Percentiles rank a stretch among this genome's conserved stretches.
Evolutionary conservation across 2,888 invertebrate genomes (phyloP).

Genomic region (Ectropis crepuscularia): DNA sequence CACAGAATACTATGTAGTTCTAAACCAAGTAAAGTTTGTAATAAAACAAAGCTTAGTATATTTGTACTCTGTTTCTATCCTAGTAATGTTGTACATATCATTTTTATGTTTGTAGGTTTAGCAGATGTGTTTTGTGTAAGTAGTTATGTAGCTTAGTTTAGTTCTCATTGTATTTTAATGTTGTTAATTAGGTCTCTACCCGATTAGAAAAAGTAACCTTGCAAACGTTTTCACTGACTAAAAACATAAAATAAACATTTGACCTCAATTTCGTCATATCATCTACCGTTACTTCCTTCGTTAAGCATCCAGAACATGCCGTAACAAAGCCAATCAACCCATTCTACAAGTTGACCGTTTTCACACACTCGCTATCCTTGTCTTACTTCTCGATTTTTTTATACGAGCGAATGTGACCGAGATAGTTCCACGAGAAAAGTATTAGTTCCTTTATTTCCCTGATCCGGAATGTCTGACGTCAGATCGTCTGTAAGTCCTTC

Average conservation of each 20-base stretch:
- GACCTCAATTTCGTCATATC: neutral
- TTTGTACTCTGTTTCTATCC: too few species aligned
- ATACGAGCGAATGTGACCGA: neutral
- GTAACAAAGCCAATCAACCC: slow-evolving; percentile 15
- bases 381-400: neutral
- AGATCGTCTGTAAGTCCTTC: slow-evolving; percentile 55
- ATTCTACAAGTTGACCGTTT: neutral
- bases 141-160: too few species aligned
- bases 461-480: slow-evolving; percentile 24
- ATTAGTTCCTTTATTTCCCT: slow-evolving; percentile 14
- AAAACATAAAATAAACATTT: slow-evolving; percentile 1
- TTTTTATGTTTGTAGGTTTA: too few species aligned
- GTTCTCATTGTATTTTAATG: too few species aligned
- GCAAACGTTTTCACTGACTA: neutral
- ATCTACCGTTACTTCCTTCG: slow-evolving; percentile 1
- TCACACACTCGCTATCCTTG: neutral
- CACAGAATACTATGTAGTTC: too few species aligned
- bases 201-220: too few species aligned
- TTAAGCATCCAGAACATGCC: neutral
- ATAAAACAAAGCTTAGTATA: too few species aligned
- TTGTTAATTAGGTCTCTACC: too few species aligned
- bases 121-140: too few species aligned
- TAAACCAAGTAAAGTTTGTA: too few species aligned
- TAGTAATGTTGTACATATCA: too few species aligned
- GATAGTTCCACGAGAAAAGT: neutral